These are phyloP conservation scores for Sanderia malayensis DNA, from an alignment of 30 jellyfish, hydroid and myxozoan species.

Conservation along the genomic window DNA sequence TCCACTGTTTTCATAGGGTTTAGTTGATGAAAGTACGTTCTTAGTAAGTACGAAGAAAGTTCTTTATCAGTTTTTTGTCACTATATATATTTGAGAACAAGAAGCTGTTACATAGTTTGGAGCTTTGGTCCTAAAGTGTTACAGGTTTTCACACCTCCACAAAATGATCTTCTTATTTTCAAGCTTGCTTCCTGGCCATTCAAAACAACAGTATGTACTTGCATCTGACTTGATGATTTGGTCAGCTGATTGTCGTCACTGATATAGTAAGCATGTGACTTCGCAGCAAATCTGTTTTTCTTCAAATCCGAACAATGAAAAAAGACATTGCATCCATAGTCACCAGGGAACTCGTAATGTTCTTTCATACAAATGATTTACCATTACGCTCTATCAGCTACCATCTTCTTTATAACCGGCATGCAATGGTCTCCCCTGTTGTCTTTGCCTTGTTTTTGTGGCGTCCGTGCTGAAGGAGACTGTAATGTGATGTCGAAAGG, in stretches of 20 bases:
- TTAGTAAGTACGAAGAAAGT: too few relatives aligned
- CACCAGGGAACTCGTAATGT: conserved; percentile 14
- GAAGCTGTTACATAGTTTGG: too few relatives aligned
- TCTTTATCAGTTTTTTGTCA: too few relatives aligned
- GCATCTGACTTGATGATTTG: conserved; percentile 4
- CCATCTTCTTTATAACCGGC: conserved; percentile 4
- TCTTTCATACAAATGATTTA: background rate
- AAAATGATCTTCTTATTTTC: too few relatives aligned
- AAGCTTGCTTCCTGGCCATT: too few relatives aligned
- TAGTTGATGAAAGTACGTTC: too few relatives aligned
- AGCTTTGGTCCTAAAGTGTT: too few relatives aligned
- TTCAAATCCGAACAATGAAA: background rate
- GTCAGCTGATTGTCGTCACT: conserved; percentile 11
- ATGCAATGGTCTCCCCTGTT: background rate
- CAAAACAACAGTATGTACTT: too few relatives aligned
- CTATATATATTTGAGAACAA: too few relatives aligned
- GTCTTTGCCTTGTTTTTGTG: background rate
- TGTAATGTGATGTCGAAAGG: background rate
- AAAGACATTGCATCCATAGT: background rate
- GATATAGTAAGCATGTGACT: background rate
- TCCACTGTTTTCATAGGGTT: too few relatives aligned
- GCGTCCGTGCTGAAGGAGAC: background rate
- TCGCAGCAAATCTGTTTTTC: background rate
- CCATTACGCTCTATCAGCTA: background rate
- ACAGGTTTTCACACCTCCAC: too few relatives aligned